A percentile compares a stretch with the other conserved stretches of the same genome.
phyloP scores from a whole-genome alignment of 2,888 invertebrate genomes.

The Dryococelus australis region DNA sequence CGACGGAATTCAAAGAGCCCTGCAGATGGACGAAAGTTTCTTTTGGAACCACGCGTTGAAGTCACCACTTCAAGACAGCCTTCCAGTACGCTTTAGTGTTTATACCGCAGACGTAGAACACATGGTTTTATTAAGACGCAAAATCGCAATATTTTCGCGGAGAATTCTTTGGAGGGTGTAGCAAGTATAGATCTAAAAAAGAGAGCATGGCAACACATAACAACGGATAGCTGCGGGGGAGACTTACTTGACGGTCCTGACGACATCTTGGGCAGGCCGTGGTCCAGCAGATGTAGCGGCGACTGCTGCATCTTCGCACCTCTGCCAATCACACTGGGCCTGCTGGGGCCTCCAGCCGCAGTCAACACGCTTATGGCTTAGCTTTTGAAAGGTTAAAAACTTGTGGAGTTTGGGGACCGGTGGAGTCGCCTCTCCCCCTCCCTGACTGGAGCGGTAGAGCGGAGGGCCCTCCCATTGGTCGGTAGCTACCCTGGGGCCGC shows the following conservation, averaged over 20 bases:
- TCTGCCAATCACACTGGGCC: background rate
- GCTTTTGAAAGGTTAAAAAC: conserved; percentile 20
- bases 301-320: conserved; percentile 36
- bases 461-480: conserved; percentile 33
- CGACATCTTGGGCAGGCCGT: conserved; percentile 38
- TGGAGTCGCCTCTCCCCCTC: background rate
- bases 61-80: too few relatives aligned
- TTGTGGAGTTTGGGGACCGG: background rate
- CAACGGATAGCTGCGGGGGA: too few relatives aligned
- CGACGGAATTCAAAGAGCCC: too few relatives aligned
- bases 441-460: background rate
- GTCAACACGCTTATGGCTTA: conserved; percentile 23
- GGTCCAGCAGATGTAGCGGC: conserved; percentile 39
- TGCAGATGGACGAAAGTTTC: too few relatives aligned
- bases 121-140: too few relatives aligned
- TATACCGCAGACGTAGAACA: too few relatives aligned
- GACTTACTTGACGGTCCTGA: conserved; percentile 44
- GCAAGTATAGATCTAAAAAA: too few relatives aligned
- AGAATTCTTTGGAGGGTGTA: too few relatives aligned
- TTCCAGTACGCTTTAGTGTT: too few relatives aligned
- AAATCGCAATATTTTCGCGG: too few relatives aligned
- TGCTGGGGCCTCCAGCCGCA: background rate
- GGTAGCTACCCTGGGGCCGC: conserved; percentile 27
- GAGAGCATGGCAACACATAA: too few relatives aligned
- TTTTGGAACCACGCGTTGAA: too few relatives aligned